Evolutionary conservation across 2,888 invertebrate genomes (phyloP), one percentile per base, ranked within the genome.

Genomic region (Antheraea assamensis): DNA sequence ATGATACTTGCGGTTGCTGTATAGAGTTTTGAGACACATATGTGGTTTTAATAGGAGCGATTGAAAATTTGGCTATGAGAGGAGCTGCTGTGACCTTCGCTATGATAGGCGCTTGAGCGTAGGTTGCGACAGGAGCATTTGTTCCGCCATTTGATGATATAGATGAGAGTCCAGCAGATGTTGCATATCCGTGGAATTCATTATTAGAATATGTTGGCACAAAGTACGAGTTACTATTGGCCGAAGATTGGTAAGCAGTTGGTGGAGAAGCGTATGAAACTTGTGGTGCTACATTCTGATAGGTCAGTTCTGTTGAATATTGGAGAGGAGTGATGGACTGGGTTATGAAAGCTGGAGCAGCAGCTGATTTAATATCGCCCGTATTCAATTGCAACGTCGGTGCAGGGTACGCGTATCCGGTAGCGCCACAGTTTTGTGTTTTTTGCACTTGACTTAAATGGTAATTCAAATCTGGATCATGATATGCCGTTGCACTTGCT

Each of bases 181-280:
- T 95, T 13, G 95, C 90, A 75, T 96, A 95, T 77, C 95, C 95
- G 75, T 95, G 95, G 27, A 89, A 90, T 78, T 95, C 95, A 84
- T 80, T 94, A 7, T 85, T 78, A 58, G 80, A 78, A 73, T 86
- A 80, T 72, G 86, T 78, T 71, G 83, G 72, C 80, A 90, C 85
- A 76, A 85, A 84, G 35, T 68, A 68, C 35, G 68, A 21, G 78
- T 87, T 87, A n/a, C 86, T 82, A 30, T 75, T 78, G 47, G 79
- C 76, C 15, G 85, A 80, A 30, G 85, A 73, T 79, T 88, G 86
- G 76, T 87, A 88, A 19, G 84, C 81, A 0, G 83, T 83, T 70
- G 88, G 83, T 77, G 90, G 88, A 8, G 91, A 80, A 21, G 91
- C 83, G 77, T 93, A 93, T 49, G 91, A 82, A 19, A 93, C 77